Evolutionary conservation across 2,888 invertebrate species (phyloP), one percentile per base, ranked within the genome.

Genomic region (Phortica okadai): DNA sequence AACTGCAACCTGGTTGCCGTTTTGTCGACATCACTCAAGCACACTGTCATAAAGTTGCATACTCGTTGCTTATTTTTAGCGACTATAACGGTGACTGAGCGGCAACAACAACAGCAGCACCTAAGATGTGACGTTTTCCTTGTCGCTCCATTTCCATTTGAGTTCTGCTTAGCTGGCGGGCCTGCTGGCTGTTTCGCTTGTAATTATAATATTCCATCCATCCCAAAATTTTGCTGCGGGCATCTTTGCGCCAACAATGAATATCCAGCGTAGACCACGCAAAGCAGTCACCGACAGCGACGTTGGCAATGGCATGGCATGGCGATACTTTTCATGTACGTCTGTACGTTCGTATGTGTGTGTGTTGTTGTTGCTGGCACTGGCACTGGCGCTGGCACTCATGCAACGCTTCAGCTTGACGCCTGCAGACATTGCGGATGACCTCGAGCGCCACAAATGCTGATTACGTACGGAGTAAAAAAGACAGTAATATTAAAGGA

Each of bases 381-480:
- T 59, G 14, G 21, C 62, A 8, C 16, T 62, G 50, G 79, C 78
- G 79, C 80, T 78, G 83, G 80, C 80, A 80, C 82, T 82, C 84
- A 85, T 87, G 84, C 84, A 87, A 87, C 87, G 33, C 33, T 33
- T 33, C 33, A 33, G 33, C 4, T 79, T 79, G 77, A 84, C 77
- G 82, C 85, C 85, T 77, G 74, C 79, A 82, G 85, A 80, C 87
- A 80, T 81, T 87, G 85, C 87, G 83, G 85, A 86, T 88, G 85
- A 86, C 88, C 85, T 85, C 88, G 85, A 88, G 88, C 85, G 81
- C 85, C 85, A 85, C 88, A 86, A 86, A 86, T 86, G 88, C 85
- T 86, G 85, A 86, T 86, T 86, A 86, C 85, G 88, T 82, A 88
- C 79, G 79, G 81, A 78, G 79, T 80, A 62, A 62, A 25, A 62